These are phyloP conservation scores for Phoenicopterus ruber DNA, from an alignment of 2,113 vertebrate species.

Conservation along the genomic window DNA sequence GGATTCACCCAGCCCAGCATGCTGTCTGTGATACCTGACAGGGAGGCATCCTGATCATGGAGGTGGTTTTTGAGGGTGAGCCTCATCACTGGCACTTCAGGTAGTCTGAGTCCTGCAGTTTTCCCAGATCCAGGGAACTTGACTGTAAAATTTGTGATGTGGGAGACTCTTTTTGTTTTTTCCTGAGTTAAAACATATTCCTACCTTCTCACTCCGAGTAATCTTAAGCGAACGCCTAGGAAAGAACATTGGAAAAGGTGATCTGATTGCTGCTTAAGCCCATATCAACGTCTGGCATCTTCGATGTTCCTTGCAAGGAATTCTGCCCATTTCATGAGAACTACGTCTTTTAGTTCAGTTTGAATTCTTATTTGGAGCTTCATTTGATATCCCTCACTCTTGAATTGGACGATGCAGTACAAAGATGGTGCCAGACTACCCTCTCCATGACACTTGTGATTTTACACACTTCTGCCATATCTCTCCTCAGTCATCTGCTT, in stretches of 20 bases:
- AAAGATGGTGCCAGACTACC: neutral
- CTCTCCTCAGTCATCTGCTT: neutral
- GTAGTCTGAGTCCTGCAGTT: neutral
- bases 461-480: neutral
- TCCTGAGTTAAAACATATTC: neutral
- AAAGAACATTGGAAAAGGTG: neutral
- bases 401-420: neutral
- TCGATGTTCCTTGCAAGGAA: neutral
- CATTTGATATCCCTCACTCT: neutral
- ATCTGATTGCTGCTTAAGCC: neutral
- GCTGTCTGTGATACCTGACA: neutral
- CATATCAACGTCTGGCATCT: neutral
- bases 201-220: neutral
- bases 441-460: neutral
- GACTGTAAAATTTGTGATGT: neutral
- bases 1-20: neutral
- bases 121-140: neutral
- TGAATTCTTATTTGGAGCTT: neutral
- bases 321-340: neutral
- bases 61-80: neutral
- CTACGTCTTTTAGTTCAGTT: neutral
- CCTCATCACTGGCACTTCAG: neutral
- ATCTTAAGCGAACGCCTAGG: neutral
- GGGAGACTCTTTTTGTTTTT: neutral
- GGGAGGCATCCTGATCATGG: neutral